Evolutionary conservation across 2,888 invertebrate genomes (phyloP).

Genomic region (Dolichomitus sp.): DNA sequence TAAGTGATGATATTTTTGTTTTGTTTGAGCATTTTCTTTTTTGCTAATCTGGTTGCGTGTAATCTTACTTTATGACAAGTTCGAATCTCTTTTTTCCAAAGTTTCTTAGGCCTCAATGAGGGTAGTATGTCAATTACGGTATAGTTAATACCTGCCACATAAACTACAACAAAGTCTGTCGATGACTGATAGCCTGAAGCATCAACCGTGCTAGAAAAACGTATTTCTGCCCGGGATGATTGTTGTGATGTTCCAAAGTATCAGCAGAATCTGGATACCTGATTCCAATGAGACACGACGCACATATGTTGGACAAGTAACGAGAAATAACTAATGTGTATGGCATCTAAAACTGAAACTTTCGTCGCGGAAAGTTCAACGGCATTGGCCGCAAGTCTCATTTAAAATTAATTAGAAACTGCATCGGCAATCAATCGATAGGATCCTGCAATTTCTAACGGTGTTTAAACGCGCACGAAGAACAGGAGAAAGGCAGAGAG

Average conservation of each 20-base stretch:
- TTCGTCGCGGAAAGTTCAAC: not conserved
- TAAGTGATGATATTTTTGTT: not conserved
- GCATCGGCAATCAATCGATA: conserved; percentile 33
- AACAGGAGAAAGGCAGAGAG: conserved; percentile 29
- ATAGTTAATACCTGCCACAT: not conserved
- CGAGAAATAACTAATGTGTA: too few species aligned
- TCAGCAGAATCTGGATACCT: conserved; percentile 31
- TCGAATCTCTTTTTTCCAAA: not conserved
- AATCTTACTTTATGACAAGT: not conserved
- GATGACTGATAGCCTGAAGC: conserved; percentile 4
- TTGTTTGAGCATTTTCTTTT: not conserved
- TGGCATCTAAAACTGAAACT: not conserved
- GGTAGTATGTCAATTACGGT: conserved; percentile 3
- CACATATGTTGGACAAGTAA: too few species aligned
- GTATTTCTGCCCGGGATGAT: not conserved
- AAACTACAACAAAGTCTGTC: conserved; percentile 1
- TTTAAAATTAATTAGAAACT: conserved; percentile 56
- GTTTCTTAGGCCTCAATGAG: not conserved
- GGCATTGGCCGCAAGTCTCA: not conserved
- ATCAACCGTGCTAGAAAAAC: not conserved
- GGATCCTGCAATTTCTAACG: conserved; percentile 49
- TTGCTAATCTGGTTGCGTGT: not conserved
- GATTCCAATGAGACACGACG: conserved; percentile 37
- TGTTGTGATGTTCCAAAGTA: not conserved
- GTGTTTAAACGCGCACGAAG: not conserved